phyloP scores from a whole-genome alignment of 1,140 invertebrate species.

The Lycorma delicatula region DNA sequence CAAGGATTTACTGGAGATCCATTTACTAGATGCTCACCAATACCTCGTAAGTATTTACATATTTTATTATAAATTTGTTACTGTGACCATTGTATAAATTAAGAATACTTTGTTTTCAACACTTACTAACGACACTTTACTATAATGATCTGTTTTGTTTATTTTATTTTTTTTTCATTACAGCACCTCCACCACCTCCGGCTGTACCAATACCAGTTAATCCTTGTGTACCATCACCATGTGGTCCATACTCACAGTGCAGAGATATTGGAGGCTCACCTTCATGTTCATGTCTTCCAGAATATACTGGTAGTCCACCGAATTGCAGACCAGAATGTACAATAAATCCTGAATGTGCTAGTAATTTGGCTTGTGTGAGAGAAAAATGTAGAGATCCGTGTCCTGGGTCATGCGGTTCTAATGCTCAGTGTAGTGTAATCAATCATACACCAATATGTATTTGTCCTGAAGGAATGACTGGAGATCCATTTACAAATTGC shows the following conservation, averaged over 20 bases:
- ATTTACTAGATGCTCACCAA: constrained; percentile 35
- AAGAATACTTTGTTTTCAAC: no score
- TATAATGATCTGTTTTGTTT: no score
- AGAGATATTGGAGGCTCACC: constrained; percentile 48
- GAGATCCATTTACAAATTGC: constrained; percentile 57
- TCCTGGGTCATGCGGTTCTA: constrained; percentile 54
- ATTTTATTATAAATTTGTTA: no score
- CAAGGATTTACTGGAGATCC: constrained; percentile 41
- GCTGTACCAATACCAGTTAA: constrained; percentile 36
- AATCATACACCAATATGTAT: constrained; percentile 59
- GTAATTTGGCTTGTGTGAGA: constrained; percentile 54
- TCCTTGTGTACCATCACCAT: constrained; percentile 62
- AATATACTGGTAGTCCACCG: constrained; percentile 49
- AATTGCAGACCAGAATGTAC: constrained; percentile 58
- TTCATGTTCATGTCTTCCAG: constrained; percentile 49
- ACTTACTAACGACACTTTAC: no score
- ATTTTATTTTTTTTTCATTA: constrained; percentile 13
- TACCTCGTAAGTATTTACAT: no score
- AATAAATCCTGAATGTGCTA: constrained; percentile 53
- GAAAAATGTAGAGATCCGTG: constrained; percentile 63
- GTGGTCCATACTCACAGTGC: constrained; percentile 54
- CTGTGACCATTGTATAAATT: no score
- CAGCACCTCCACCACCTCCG: constrained; percentile 31
- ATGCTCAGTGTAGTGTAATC: constrained; percentile 52
- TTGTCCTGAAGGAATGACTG: constrained; percentile 55